phyloP scores from a whole-genome alignment of 2,888 invertebrate species.

The Nemotelus nigrinus region DNA sequence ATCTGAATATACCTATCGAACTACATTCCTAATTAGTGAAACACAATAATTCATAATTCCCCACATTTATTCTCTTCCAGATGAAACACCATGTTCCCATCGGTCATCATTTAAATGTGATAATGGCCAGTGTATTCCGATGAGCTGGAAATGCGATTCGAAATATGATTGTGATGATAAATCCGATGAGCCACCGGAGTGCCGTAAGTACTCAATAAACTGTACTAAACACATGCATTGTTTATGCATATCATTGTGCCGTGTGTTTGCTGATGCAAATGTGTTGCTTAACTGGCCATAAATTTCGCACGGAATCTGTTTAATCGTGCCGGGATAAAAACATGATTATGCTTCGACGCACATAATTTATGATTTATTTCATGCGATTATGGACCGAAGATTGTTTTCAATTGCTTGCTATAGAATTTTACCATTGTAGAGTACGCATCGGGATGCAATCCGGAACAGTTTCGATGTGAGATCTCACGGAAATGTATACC shows the following conservation, averaged over 20 bases:
- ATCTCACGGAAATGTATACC: conserved; percentile 78
- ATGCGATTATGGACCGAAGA: too few relatives aligned
- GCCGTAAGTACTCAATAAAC: conserved; percentile 63
- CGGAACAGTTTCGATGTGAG: conserved; percentile 79
- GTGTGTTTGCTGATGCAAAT: too few relatives aligned
- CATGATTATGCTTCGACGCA: too few relatives aligned
- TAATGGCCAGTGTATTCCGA: conserved; percentile 70
- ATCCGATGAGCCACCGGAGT: conserved; percentile 70
- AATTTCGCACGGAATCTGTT: neutral
- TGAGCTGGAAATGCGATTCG: conserved; percentile 70
- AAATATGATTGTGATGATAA: conserved; percentile 70
- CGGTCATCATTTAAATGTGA: conserved; percentile 61
- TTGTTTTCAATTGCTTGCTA: too few relatives aligned
- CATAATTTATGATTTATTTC: too few relatives aligned
- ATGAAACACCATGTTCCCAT: conserved; percentile 29
- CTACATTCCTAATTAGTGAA: neutral
- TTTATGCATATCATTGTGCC: neutral
- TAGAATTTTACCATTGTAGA: conserved; percentile 55
- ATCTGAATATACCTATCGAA: too few relatives aligned
- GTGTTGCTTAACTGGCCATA: neutral
- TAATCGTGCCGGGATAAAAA: neutral
- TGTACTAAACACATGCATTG: neutral
- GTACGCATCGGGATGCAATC: conserved; percentile 69
- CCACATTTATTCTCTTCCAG: conserved; percentile 26
- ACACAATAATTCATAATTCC: neutral